Evolutionary conservation across 2,888 invertebrate genomes (phyloP), one percentile per base, ranked within the genome.

Genomic region (Emmelina monodactyla): DNA sequence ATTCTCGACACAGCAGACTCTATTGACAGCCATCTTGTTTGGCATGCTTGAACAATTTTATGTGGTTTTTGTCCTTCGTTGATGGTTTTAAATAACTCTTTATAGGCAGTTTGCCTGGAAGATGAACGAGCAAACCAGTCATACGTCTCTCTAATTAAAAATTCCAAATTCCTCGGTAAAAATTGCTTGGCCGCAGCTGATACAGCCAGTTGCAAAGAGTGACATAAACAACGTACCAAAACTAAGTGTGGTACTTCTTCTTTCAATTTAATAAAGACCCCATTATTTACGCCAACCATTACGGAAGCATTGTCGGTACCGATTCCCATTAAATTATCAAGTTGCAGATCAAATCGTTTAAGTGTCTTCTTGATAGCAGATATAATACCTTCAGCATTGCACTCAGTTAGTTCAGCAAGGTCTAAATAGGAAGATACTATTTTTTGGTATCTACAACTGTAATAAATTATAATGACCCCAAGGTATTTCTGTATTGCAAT

Each of bases 261-360:
- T 50, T 59, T 60, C 32, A 61, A 31, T 50, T 46, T 49, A 16
- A 44, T 36, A 42, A 49, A 43, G 2, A 64, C 58, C 2, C 62
- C 57, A 16, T 41, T 38, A 42, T 61, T 61, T 3, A 55, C 41
- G 3, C 60, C 63, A 7, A 44, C 40, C 60, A 64, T 63, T 1
- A 55, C 58, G 12, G 53, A 47, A 37, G 43, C 45, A 32, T 60
- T 62, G 35, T 65, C 61, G 15, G 54, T 56, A n/a, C 58, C 60
- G 34, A 62, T 53, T 16, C 56, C 59, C 37, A 44, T 44, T 43
- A 54, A 42, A 36, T 60, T 51, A 34, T 41, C 14, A 15, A 43
- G 37, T 10, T 14, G 35, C 33, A 42, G 25, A 39, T 31, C 34
- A 19, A 45, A 40, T 37, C 35, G 22, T 22, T 12, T 34, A 14